These are phyloP conservation scores for Larimichthys polyactis DNA, from an alignment of 2,113 vertebrate species.

Conservation along the genomic window DNA sequence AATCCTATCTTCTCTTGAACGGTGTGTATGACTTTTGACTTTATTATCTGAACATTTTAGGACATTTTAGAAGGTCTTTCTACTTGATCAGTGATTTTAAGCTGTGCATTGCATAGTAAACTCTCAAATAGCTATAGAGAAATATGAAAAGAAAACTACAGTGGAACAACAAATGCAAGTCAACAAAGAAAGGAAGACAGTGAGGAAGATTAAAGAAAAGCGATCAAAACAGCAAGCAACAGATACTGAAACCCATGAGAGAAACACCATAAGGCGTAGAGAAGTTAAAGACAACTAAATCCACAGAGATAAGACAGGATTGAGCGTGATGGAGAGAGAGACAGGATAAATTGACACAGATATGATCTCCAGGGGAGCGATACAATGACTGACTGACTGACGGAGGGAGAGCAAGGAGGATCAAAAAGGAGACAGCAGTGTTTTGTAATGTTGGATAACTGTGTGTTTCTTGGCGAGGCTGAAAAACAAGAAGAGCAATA, in stretches of 20 bases:
- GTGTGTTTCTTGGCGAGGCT: slow-evolving; percentile 11
- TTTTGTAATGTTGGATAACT: slow-evolving; percentile 20
- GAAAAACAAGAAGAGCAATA: slow-evolving; percentile 27
- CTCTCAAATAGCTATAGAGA: neutral
- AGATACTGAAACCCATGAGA: slow-evolving; percentile 10
- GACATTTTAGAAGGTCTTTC: neutral
- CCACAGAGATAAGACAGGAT: slow-evolving; percentile 27
- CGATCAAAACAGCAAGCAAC: neutral
- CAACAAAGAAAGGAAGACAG: neutral
- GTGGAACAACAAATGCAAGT: neutral
- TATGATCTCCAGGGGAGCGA: slow-evolving; percentile 46
- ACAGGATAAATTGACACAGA: slow-evolving; percentile 55
- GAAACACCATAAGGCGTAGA: slow-evolving; percentile 17
- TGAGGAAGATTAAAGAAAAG: slow-evolving; percentile 1
- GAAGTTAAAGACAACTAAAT: slow-evolving; percentile 49
- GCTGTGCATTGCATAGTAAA: neutral
- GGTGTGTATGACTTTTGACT: neutral
- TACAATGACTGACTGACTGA: slow-evolving; percentile 30
- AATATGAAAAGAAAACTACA: neutral
- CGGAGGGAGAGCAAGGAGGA: slow-evolving; percentile 20
- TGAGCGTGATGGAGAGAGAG: slow-evolving; percentile 6
- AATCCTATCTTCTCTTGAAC: neutral
- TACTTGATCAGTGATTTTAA: neutral
- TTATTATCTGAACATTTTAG: neutral
- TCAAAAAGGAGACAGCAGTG: slow-evolving; percentile 13